Conservation (phyloP, 2,888 invertebrate genomes). For the Agrilus cyanescens region DNA sequence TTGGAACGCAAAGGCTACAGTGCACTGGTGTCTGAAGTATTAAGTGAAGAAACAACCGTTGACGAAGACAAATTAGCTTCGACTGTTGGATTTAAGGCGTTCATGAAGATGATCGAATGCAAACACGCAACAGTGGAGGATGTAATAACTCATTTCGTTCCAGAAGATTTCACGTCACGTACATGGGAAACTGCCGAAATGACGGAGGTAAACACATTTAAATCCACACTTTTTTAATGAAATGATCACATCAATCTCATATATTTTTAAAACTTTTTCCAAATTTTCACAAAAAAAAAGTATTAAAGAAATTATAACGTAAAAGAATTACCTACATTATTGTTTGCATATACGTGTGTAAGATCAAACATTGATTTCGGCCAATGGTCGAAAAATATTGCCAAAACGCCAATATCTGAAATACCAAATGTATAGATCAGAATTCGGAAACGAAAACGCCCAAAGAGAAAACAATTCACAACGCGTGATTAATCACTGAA, state of each 20-base stretch:
- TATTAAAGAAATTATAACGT: no score
- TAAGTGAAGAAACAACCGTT: conserved; percentile 67
- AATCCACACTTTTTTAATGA: background rate
- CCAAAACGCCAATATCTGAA: no score
- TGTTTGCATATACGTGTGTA: no score
- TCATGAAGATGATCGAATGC: conserved; percentile 74
- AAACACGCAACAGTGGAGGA: conserved; percentile 74
- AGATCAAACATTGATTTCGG: no score
- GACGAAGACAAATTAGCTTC: conserved; percentile 67
- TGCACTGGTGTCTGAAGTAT: conserved; percentile 66
- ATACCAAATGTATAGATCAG: no score
- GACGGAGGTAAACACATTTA: conserved; percentile 41
- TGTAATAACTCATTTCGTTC: conserved; percentile 68
- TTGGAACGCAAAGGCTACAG: conserved; percentile 77
- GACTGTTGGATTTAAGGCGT: conserved; percentile 74
- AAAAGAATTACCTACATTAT: no score
- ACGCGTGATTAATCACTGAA: no score
- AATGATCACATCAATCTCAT: conserved; percentile 1
- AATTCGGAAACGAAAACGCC: no score
- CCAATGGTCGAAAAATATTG: no score
- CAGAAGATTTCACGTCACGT: conserved; percentile 71
- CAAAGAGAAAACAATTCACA: no score
- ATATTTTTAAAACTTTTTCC: background rate
- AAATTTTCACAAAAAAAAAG: no score
- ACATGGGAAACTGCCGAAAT: conserved; percentile 70